Conservation (phyloP, 1,140 invertebrate species). For the Euura saliciscinereae region DNA sequence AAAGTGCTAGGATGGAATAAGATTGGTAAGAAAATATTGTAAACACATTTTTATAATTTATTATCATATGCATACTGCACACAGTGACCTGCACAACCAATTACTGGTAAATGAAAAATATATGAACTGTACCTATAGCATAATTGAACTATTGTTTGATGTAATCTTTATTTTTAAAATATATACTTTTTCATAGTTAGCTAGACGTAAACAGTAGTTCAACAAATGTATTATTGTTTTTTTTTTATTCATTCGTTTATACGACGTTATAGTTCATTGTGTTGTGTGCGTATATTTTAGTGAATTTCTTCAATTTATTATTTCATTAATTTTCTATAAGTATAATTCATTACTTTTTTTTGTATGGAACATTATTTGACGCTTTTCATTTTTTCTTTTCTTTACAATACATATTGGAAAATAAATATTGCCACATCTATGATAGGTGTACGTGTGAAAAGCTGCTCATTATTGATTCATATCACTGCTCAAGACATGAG, state of each 20-base stretch:
- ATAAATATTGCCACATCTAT: constrained; percentile 3
- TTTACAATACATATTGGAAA: neutral
- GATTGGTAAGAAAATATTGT: constrained; percentile 20
- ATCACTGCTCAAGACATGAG: neutral
- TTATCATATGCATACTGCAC: constrained; percentile 38
- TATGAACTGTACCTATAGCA: constrained; percentile 22
- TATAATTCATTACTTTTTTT: neutral
- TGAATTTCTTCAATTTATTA: constrained; percentile 14
- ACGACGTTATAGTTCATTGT: constrained; percentile 28
- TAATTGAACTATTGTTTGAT: constrained; percentile 10
- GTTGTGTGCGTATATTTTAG: constrained; percentile 31
- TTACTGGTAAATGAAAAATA: constrained; percentile 39
- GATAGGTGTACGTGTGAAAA: constrained; percentile 5
- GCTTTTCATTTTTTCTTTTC: neutral
- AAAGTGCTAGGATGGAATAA: too few relatives aligned
- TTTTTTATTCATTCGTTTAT: constrained; percentile 14
- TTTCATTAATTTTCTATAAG: neutral
- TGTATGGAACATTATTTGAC: neutral
- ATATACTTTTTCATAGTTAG: constrained; percentile 9
- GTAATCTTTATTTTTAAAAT: constrained; percentile 20
- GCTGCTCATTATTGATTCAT: neutral
- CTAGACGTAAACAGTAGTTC: constrained; percentile 27
- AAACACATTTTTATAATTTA: constrained; percentile 46
- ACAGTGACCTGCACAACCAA: constrained; percentile 44
- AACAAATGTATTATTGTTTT: constrained; percentile 2